Evolutionary conservation across 2,797 vertebrate species (phyloP).

Genomic region (Ctenopoma multispine): DNA sequence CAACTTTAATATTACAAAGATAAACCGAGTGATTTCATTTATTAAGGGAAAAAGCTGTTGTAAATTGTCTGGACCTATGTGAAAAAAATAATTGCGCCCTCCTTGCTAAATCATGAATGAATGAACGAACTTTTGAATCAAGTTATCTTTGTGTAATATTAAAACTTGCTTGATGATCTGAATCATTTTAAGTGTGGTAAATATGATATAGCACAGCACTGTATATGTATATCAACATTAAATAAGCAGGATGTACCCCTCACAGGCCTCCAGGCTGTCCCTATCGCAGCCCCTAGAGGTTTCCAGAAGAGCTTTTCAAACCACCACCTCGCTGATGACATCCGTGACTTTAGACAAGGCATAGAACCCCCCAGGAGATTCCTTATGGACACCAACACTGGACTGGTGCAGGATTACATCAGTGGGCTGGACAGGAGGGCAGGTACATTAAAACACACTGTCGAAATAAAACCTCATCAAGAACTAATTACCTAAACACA

Average conservation of each 20-base stretch:
- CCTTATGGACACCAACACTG: conserved; percentile 64
- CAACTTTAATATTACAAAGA: too few relatives aligned
- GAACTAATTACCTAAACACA: not conserved
- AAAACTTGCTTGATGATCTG: too few relatives aligned
- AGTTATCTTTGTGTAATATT: too few relatives aligned
- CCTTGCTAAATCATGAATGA: too few relatives aligned
- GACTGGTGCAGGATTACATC: conserved; percentile 56
- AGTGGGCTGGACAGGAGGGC: conserved; percentile 62
- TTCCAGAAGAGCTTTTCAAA: conserved; percentile 24
- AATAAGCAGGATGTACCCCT: not conserved
- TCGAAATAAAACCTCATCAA: not conserved
- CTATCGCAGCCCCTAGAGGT: conserved; percentile 41
- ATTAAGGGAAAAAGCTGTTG: too few relatives aligned
- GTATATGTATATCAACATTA: not conserved
- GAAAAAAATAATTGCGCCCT: too few relatives aligned
- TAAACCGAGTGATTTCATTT: too few relatives aligned
- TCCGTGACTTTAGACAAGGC: conserved; percentile 46
- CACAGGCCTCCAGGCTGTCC: conserved; percentile 76
- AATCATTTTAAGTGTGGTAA: too few relatives aligned
- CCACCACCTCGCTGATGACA: conserved; percentile 24
- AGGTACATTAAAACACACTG: conserved; percentile 31
- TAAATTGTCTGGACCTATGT: too few relatives aligned
- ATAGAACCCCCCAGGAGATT: conserved; percentile 69
- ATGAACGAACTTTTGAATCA: too few relatives aligned
- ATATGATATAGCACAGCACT: too few relatives aligned